These are phyloP conservation scores for Synchiropus splendidus DNA, from an alignment of 2,113 vertebrate genomes.

Conservation along the genomic window DNA sequence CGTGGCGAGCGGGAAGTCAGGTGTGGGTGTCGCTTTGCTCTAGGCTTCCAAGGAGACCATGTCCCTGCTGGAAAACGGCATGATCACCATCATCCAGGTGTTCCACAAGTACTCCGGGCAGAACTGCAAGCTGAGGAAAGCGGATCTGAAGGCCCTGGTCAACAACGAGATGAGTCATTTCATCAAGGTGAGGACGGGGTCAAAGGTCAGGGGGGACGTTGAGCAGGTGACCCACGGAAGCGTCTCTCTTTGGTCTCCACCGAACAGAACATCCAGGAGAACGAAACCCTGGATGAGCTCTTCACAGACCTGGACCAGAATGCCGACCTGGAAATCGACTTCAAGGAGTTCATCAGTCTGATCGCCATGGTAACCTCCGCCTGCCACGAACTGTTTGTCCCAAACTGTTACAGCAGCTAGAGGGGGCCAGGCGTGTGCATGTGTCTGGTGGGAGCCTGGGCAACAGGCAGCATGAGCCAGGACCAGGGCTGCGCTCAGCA, in stretches of 20 bases:
- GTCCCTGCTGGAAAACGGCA: conserved; percentile 58
- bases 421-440: no score
- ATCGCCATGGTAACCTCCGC: conserved; percentile 67
- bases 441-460: no score
- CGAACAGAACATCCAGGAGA: conserved; percentile 57
- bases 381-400: conserved; percentile 47
- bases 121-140: conserved; percentile 62
- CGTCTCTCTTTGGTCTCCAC: neutral
- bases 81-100: conserved; percentile 55
- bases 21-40: no score
- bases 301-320: conserved; percentile 66
- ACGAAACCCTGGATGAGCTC: conserved; percentile 54
- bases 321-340: conserved; percentile 63
- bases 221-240: no score
- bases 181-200: conserved; percentile 45
- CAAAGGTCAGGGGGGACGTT: no score
- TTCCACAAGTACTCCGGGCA: conserved; percentile 65
- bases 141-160: conserved; percentile 63
- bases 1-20: neutral
- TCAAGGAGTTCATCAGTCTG: conserved; percentile 62
- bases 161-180: conserved; percentile 68
- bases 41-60: conserved; percentile 26
- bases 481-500: no score
- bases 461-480: no score
- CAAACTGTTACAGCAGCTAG: neutral